These are phyloP conservation scores for Erebia palarica DNA, from an alignment of 2,888 invertebrate species.

Conservation along the genomic window DNA sequence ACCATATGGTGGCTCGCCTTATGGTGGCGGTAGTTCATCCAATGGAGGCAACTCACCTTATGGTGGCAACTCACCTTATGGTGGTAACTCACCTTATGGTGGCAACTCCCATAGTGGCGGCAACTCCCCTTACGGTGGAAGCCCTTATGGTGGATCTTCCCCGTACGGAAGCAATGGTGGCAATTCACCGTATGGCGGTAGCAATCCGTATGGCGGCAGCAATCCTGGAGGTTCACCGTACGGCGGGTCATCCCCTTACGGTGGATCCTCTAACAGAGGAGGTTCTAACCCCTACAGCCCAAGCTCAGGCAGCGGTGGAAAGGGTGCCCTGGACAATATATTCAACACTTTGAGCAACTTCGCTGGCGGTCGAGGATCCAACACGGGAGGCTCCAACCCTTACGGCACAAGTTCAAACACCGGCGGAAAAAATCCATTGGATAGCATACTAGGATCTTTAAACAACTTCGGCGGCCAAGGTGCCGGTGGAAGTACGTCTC, in stretches of 20 bases:
- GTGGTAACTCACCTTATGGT: constrained; percentile 50
- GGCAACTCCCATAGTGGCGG: constrained; percentile 47
- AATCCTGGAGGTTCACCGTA: background rate
- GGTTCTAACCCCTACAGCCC: constrained; percentile 37
- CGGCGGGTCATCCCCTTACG: background rate
- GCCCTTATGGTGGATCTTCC: background rate
- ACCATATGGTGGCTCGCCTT: constrained; percentile 34
- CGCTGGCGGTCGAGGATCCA: constrained; percentile 32
- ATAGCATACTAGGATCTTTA: constrained; percentile 30
- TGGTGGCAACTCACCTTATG: constrained; percentile 49
- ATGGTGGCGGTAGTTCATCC: constrained; percentile 32
- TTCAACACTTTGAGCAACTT: constrained; percentile 40
- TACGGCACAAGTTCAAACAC: constrained; percentile 33
- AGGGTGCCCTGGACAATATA: constrained; percentile 39
- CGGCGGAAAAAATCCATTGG: constrained; percentile 37
- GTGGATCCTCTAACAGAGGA: constrained; percentile 36
- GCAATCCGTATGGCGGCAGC: constrained; percentile 20
- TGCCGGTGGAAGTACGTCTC: constrained; percentile 36
- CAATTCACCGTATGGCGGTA: constrained; percentile 29
- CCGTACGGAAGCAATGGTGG: background rate
- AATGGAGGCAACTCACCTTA: constrained; percentile 44
- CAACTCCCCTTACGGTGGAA: constrained; percentile 38
- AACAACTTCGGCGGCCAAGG: constrained; percentile 39
- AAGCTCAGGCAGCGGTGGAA: constrained; percentile 36
- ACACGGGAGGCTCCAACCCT: constrained; percentile 42